These are phyloP conservation scores for Cisticola juncidis DNA, from an alignment of 2,113 vertebrate genomes.

Conservation along the genomic window DNA sequence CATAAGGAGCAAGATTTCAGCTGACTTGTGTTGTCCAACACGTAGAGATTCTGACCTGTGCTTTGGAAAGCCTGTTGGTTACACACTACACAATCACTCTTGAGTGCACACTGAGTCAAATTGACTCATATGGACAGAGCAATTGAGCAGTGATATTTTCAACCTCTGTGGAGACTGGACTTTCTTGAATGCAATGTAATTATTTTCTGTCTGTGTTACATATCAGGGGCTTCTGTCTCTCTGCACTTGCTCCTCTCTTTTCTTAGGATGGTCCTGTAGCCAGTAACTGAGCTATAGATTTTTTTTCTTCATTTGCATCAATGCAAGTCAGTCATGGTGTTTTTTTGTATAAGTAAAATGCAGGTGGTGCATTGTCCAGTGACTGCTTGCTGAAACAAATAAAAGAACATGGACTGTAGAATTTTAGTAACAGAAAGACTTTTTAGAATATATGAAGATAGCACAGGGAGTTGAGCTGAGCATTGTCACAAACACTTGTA, in stretches of 20 bases:
- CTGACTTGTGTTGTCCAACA: background rate
- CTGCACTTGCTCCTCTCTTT: background rate
- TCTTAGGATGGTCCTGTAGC: background rate
- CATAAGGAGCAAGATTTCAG: background rate
- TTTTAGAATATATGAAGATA: background rate
- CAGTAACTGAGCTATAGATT: background rate
- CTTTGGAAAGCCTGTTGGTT: background rate
- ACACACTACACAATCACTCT: background rate
- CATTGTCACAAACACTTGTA: background rate
- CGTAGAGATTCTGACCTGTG: background rate
- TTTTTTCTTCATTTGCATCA: background rate
- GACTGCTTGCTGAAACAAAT: background rate
- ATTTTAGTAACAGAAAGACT: background rate
- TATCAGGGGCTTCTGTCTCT: background rate
- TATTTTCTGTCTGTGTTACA: background rate
- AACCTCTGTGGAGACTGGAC: rapidly evolving
- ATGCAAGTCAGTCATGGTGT: background rate
- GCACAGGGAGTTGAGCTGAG: background rate
- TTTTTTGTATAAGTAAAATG: background rate
- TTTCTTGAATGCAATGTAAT: background rate
- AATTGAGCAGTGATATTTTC: background rate
- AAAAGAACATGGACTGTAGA: background rate
- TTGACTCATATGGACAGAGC: background rate
- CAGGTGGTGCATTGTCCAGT: background rate
- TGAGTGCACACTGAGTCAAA: background rate